Percentiles rank a stretch among this genome's conserved stretches.
Conservation (phyloP, 2,797 vertebrate species). For the Alectoris magna region DNA sequence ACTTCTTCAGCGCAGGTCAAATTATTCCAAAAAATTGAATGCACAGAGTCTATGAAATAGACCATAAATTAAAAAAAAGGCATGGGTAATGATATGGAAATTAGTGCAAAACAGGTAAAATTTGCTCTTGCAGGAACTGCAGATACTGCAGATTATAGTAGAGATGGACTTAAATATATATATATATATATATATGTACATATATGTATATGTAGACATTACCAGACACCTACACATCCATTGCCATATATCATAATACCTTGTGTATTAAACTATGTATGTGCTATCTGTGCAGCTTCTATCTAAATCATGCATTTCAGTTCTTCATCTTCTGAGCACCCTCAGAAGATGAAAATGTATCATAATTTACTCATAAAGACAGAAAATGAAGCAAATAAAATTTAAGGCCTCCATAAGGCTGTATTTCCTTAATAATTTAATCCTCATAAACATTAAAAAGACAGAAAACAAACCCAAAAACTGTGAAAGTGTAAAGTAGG, state of each 20-base stretch:
- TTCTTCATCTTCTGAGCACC: background rate
- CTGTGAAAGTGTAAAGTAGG: background rate
- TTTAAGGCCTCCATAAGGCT: background rate
- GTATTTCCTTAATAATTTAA: background rate
- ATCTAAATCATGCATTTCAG: background rate
- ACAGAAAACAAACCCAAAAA: background rate
- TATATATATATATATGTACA: no score
- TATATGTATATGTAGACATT: background rate
- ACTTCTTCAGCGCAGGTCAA: fast-evolving
- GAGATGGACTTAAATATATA: background rate
- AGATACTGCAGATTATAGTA: background rate
- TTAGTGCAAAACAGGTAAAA: background rate
- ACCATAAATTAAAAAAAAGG: background rate
- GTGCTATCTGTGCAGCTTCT: background rate
- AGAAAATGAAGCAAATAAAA: background rate
- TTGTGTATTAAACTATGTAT: fast-evolving
- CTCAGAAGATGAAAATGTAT: background rate
- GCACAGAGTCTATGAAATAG: background rate
- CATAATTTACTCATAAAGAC: background rate
- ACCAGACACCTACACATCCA: background rate
- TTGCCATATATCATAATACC: fast-evolving
- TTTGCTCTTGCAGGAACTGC: background rate
- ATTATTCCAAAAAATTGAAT: background rate
- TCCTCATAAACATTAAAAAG: background rate
- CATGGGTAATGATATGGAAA: background rate